Percentiles rank a stretch among this genome's conserved stretches.
phyloP scores from a whole-genome alignment of 1,140 invertebrate genomes.

The Drosophila nikananu region DNA sequence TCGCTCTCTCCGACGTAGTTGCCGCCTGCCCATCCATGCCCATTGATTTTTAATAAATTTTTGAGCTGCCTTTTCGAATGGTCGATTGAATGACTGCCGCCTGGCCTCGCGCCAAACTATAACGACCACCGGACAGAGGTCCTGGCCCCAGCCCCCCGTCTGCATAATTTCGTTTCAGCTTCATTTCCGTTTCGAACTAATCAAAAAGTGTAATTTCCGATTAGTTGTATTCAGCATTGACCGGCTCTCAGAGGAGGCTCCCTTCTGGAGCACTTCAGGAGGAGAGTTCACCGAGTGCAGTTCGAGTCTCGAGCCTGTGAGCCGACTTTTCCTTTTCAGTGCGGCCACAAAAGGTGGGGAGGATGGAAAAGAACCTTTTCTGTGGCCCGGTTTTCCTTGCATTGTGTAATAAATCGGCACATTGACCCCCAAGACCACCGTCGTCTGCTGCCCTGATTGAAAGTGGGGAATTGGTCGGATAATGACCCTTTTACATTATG shows the following conservation, averaged over 20 bases:
- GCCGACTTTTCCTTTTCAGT: slow-evolving; percentile 35
- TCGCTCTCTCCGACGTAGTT: slow-evolving; percentile 29
- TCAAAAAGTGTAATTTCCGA: slow-evolving; percentile 85
- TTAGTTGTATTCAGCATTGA: slow-evolving; percentile 79
- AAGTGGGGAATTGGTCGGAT: slow-evolving; percentile 45
- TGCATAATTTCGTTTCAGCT: slow-evolving; percentile 83
- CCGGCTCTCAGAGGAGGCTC: slow-evolving; percentile 19
- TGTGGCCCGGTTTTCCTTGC: slow-evolving; percentile 36
- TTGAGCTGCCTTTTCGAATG: slow-evolving; percentile 55
- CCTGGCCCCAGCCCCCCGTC: not conserved
- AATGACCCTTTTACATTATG: slow-evolving; percentile 69
- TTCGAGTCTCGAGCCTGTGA: slow-evolving; percentile 26
- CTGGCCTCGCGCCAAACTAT: slow-evolving; percentile 47
- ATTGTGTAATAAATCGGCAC: slow-evolving; percentile 76
- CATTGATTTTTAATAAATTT: slow-evolving; percentile 83
- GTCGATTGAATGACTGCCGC: slow-evolving; percentile 11
- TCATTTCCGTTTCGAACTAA: slow-evolving; percentile 84
- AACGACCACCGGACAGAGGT: slow-evolving; percentile 38
- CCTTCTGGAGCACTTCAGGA: not conserved
- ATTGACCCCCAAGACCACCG: slow-evolving; percentile 58
- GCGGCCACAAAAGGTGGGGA: slow-evolving; percentile 13
- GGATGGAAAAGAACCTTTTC: slow-evolving; percentile 8
- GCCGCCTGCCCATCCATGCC: slow-evolving; percentile 18
- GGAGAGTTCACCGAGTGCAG: slow-evolving; percentile 16
- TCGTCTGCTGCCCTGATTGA: slow-evolving; percentile 29